Evolutionary conservation across 2,113 vertebrate species (phyloP), one percentile per base, ranked within the genome.

Genomic region (Silurus glanis): DNA sequence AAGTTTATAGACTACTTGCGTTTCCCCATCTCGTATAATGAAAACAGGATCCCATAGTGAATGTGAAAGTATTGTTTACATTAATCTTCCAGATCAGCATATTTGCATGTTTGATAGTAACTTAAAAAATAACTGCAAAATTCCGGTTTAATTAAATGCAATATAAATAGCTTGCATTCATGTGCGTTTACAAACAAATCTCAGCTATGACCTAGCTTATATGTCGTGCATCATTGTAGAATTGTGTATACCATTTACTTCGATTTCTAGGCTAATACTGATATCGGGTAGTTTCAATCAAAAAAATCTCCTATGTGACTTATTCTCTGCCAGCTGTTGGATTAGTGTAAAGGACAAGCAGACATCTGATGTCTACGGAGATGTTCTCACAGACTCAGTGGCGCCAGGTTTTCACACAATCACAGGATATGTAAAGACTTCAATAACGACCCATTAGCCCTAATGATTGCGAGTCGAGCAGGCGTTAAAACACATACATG

Each of bases 401-500:
- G 94, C 94, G 95, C 95, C 95, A 93, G 92, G 89, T 90, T 89
- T 93, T 94, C 94, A 92, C 94, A 94, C 93, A 92, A 90, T 94
- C 92, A 93, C 92, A 93, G 94, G 93, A 95, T 93, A 93, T 93
- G 93, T 94, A 91, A 94, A 94, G 91, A 93, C 93, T 93, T 94
- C 93, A 94, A 91, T 94, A 95, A 95, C 90, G 94, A 94, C 90
- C 93, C 92, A 95, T 95, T 96, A 95, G 94, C 85, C 89, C 91
- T 92, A 94, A 95, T 95, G 94, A 94, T 92, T 83, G 89, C 88
- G 89, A 91, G 93, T 94, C 92, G 92, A 95, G 93, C 92, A 87
- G 91, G 90, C 91, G 91, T 92, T 94, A 93, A 94, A 90, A 90
- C 64, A 58, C 17, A 21, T 45, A 88, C 85, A 90, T 93, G 89